Percentiles rank a stretch among this genome's conserved stretches.
Evolutionary conservation across 2,888 invertebrate species (phyloP).

Genomic region (Apotomis capreana): DNA sequence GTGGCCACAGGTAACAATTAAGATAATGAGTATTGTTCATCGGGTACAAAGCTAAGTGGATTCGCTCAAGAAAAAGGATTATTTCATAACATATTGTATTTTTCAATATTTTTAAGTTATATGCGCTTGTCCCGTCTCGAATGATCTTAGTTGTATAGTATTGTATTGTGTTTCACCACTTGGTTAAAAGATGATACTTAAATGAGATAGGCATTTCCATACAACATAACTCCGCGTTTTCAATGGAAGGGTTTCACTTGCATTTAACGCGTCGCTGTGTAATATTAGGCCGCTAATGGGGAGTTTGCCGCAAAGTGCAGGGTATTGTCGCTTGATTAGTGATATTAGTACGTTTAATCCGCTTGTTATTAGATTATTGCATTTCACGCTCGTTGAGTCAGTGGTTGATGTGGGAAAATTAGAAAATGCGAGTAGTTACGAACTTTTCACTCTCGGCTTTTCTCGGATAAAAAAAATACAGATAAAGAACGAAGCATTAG

Average conservation of each 20-base stretch:
- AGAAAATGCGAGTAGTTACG: conserved; percentile 10
- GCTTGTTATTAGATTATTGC: conserved; percentile 20
- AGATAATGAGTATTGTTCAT: no score
- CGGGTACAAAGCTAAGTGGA: no score
- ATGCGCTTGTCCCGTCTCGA: no score
- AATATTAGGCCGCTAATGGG: conserved; percentile 35
- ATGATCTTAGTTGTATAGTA: no score
- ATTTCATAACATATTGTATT: no score
- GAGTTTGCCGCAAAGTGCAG: conserved; percentile 33
- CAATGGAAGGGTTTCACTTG: conserved; percentile 35
- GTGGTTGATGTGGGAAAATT: conserved; percentile 13
- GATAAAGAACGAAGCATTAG: no score
- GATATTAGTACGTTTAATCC: conserved; percentile 23
- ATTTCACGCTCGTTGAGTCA: conserved; percentile 15
- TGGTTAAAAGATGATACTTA: no score
- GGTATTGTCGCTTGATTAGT: conserved; percentile 29
- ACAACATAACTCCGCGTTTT: conserved; percentile 13
- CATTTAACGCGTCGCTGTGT: conserved; percentile 24
- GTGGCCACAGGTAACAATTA: no score
- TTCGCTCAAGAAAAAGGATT: no score
- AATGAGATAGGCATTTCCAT: conserved; percentile 13
- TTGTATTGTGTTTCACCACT: no score
- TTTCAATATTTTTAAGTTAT: no score
- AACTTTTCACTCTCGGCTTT: conserved; percentile 1
- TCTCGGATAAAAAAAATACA: no score